Evolutionary conservation across 2,888 invertebrate genomes (phyloP).

Genomic region (Timema podura): DNA sequence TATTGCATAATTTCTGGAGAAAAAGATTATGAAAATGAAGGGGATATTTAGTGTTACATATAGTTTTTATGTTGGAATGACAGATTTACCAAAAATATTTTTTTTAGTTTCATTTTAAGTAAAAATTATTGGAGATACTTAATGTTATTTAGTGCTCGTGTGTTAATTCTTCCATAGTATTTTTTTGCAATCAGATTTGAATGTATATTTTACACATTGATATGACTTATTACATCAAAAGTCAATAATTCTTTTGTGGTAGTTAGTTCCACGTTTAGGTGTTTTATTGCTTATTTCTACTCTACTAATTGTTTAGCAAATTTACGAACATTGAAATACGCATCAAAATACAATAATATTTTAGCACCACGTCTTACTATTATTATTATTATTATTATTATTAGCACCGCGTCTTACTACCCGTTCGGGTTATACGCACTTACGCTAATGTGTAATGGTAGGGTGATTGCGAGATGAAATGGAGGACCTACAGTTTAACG

Average conservation of each 20-base stretch:
- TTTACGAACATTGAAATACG: no score
- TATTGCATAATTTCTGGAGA: not conserved
- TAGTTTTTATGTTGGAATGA: constrained; percentile 2
- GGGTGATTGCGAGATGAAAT: no score
- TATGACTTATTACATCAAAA: not conserved
- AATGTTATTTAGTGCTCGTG: not conserved
- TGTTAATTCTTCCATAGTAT: not conserved
- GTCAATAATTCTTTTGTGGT: not conserved
- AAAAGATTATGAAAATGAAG: not conserved
- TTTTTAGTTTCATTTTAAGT: not conserved
- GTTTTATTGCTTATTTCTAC: constrained; percentile 8
- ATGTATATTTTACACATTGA: constrained; percentile 6
- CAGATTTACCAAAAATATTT: not conserved
- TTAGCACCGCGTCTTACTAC: no score
- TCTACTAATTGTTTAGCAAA: not conserved
- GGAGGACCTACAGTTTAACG: no score
- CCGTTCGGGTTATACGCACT: no score
- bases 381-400: no score
- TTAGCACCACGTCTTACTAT: no score
- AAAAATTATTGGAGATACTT: not conserved
- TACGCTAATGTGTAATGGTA: no score
- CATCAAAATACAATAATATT: no score
- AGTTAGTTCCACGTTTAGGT: constrained; percentile 6
- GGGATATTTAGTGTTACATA: not conserved
- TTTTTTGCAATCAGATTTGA: constrained; percentile 7